Evolutionary conservation across 2,888 invertebrate genomes (phyloP).

Genomic region (Crocallis elinguaria): DNA sequence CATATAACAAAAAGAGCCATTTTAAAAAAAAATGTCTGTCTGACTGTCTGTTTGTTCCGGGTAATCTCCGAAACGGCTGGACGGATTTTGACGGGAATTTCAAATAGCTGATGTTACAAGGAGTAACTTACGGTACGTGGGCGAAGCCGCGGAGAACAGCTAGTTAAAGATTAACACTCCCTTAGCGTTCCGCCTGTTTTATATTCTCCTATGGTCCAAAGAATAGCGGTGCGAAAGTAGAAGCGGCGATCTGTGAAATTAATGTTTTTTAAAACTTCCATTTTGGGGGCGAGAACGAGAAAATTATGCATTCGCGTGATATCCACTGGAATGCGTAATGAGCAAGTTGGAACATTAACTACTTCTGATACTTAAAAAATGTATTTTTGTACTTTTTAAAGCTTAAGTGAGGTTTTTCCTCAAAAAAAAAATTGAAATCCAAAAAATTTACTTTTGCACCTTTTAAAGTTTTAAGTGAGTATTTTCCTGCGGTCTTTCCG

Average conservation of each 20-base stretch:
- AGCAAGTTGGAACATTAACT: constrained; percentile 21
- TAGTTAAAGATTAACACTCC: constrained; percentile 11
- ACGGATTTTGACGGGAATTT: too few species aligned
- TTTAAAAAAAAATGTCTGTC: too few species aligned
- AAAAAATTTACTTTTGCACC: too few species aligned
- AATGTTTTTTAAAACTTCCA: constrained; percentile 53
- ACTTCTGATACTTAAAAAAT: constrained; percentile 18
- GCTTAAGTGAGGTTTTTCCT: neutral
- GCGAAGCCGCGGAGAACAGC: neutral
- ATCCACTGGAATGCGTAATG: constrained; percentile 33
- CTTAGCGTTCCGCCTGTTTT: constrained; percentile 32
- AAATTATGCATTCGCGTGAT: constrained; percentile 42
- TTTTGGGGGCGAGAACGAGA: constrained; percentile 49
- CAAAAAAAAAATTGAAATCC: too few species aligned
- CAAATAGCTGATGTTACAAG: too few species aligned
- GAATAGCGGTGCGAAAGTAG: constrained; percentile 36
- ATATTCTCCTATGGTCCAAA: constrained; percentile 34
- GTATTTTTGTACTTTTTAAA: neutral
- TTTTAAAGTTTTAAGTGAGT: too few species aligned
- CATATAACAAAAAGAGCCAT: too few species aligned
- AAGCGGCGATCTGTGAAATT: constrained; percentile 54
- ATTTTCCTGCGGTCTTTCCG: too few species aligned
- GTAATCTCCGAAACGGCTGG: too few species aligned
- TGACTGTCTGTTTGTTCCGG: too few species aligned
- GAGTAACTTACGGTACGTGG: neutral